Evolutionary conservation across 2,113 vertebrate genomes (phyloP).

Genomic region (Cyprinus carpio): DNA sequence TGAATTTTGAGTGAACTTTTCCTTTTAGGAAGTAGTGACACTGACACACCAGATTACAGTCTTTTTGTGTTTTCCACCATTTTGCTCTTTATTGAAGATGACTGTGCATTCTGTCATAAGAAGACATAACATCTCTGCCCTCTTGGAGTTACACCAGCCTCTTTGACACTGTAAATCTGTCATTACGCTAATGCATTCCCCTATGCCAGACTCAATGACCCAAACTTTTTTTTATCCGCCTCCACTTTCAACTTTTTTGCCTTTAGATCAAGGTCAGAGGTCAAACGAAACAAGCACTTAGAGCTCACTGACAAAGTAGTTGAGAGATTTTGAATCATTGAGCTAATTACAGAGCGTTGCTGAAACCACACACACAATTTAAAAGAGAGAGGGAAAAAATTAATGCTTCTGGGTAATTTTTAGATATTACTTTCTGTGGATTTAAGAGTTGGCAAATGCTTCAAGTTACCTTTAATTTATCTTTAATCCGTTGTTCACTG

Average conservation of each 20-base stretch:
- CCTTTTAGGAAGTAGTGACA: neutral
- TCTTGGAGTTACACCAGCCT: constrained; percentile 24
- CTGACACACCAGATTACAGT: neutral
- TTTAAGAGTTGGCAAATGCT: neutral
- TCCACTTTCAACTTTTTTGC: neutral
- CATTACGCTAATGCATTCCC: constrained; percentile 48
- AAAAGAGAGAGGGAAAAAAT: neutral
- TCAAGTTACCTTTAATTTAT: neutral
- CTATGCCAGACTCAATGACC: neutral
- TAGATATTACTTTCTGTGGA: constrained; percentile 5
- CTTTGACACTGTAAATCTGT: constrained; percentile 49
- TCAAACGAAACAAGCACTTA: constrained; percentile 26
- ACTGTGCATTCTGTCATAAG: constrained; percentile 5
- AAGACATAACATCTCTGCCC: constrained; percentile 25
- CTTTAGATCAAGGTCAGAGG: constrained; percentile 20
- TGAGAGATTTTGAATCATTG: constrained; percentile 1
- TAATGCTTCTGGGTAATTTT: neutral
- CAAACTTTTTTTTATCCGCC: neutral
- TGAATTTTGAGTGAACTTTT: neutral
- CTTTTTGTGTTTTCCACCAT: neutral
- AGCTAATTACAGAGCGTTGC: constrained; percentile 23
- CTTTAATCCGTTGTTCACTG: neutral
- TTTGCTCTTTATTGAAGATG: neutral
- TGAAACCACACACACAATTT: constrained; percentile 28
- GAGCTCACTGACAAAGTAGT: constrained; percentile 26